These are phyloP conservation scores for Chironomus riparius DNA, from an alignment of 2,888 invertebrate genomes.

Conservation along the genomic window DNA sequence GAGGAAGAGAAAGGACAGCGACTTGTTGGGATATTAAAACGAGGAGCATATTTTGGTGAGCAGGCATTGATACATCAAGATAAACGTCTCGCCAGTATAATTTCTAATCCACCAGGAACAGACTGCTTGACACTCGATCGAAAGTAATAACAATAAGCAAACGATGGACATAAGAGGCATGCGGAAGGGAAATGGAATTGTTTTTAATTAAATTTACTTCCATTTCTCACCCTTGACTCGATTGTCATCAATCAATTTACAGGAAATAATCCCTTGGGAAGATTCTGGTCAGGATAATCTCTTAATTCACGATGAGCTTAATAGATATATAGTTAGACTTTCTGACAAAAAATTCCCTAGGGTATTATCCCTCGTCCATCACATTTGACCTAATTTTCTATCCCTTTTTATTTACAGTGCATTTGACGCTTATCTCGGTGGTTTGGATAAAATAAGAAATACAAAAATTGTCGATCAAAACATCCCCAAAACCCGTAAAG, in stretches of 20 bases:
- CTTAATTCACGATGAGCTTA: background rate
- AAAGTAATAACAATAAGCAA: constrained; percentile 48
- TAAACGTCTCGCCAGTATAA: constrained; percentile 80
- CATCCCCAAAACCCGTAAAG: background rate
- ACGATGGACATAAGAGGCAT: too few species aligned
- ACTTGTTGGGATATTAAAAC: constrained; percentile 58
- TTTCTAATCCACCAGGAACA: constrained; percentile 72
- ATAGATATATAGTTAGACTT: background rate
- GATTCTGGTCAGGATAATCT: background rate
- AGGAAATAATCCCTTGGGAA: background rate
- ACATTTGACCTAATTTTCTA: background rate
- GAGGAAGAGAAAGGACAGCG: constrained; percentile 49
- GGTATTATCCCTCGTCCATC: background rate
- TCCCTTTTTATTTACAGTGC: constrained; percentile 42
- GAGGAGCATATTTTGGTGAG: constrained; percentile 84
- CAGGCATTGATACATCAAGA: constrained; percentile 79
- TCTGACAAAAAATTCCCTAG: background rate
- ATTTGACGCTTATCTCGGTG: constrained; percentile 78
- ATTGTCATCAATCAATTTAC: background rate
- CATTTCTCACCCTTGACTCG: background rate
- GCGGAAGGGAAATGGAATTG: too few species aligned
- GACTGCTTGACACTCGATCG: constrained; percentile 81
- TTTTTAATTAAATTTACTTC: constrained; percentile 11
- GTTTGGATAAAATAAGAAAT: constrained; percentile 53
- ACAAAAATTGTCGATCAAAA: constrained; percentile 13